Base-by-base conservation (phyloP, 2,113 vertebrate genomes). In the Passer montanus region DNA sequence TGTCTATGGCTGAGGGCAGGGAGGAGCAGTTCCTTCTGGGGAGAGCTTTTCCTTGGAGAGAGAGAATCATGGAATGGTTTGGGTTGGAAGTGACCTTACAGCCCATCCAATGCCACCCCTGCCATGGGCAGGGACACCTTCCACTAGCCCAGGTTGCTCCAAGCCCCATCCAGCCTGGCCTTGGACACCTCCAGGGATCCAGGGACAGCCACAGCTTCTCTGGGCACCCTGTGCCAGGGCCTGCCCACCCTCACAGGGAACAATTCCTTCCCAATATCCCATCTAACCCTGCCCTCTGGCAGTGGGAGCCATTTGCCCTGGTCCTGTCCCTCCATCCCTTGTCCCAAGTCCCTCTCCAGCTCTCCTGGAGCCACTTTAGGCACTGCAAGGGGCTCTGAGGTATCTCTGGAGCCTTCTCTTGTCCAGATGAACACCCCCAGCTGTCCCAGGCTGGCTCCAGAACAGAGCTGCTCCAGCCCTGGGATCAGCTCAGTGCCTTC, bases 311-410 rank as follows among this genome's bases (percentile, higher is more conserved):
- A 50, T 66, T 50, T 11, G 10, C 31, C 20, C 47, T 6, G 27
- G 5, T 31, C 14, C 43, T 58, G 31, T 43, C 35, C 4, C 26
- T 49, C 50, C 17, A 10, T 2, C 6, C 13, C 16, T 41, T 47
- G 24, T 63, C n/a, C 41, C n/a, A 0, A 8, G 30, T 47, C 35
- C 49, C 31, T 72, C 66, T 72, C 43, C 58, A 79, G 46, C 30
- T 35, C 49, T 87, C 15, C 49, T 63, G 66, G 47, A 72, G 16
- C 24, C 35, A 30, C 35, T 56, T 43, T 6, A 26, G 11, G 35
- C 21, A 0, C 49, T 64, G 49, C 0, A 26, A 56, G 4, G 41
- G 6, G 13, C n/a, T 70, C 7, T n/a, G 1, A 70, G 47, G 0
- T 70, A 3, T 30, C 41, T 1, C 19, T 18, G 10, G 30, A 70